Base-by-base conservation (phyloP, 2,797 vertebrate species). In the Monodelphis domestica region DNA sequence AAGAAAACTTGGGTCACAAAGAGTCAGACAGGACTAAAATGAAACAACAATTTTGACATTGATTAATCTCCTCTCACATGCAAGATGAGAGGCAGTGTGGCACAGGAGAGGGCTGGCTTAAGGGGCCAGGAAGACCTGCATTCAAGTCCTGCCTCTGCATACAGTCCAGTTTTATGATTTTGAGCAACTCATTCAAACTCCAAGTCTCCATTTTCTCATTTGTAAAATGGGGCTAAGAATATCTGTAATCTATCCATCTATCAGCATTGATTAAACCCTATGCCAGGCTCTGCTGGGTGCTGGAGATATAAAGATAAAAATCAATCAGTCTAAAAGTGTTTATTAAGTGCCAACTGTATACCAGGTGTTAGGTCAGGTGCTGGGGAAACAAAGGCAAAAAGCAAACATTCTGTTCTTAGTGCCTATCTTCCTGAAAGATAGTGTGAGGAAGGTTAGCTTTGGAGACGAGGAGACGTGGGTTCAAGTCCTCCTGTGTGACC, bases 141-240 rank as follows among this genome's bases (percentile, higher is more conserved):
- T 7, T 59, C 24, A 29, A 93, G 88, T 26, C 87, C 88, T 70
- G 38, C 59, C 30, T 87, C 30, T 11, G 0, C 63, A 29, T 28
- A 1, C 3, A 15, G 17, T 1, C 17, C 55, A 29, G 55, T 53
- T 33, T 24, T 0, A 17, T 5, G 51, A 33, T 33, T 57, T 12
- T 88, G 29, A 87, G n/a, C 54, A 50, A 14, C 12, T 11, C 57
- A 17, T 7, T 45, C 38, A 78, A 78, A 78, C 6, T 52, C 12
- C 30, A 56, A 57, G 91, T 95, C 94, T 94, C 90, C 93, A 4
- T 87, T 94, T 95, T 92, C 90, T 94, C 28, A 53, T 0, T 15
- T 4, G 0, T 15, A 94, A 94, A 95, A 53, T n/a, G 38, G 87
- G 93, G 52, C 14, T 4, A 54, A 45, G 0, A 2, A 0, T 0